These are phyloP conservation scores for rabbit (Oryctolagus cuniculus) DNA, from an alignment of 2,113 vertebrate genomes.

Conservation along the genomic window DNA sequence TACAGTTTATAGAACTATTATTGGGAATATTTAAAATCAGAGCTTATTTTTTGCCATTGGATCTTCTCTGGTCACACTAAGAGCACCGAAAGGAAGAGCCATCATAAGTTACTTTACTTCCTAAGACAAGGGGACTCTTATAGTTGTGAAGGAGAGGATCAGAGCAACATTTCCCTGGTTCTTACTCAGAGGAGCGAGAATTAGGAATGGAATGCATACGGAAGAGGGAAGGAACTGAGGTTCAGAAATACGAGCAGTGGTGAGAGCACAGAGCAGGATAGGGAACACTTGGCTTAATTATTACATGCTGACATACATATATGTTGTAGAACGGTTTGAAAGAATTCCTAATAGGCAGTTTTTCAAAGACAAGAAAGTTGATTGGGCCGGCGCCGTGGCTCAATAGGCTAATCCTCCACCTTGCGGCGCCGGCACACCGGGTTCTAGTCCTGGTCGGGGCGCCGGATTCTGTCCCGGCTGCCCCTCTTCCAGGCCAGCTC, in stretches of 20 bases:
- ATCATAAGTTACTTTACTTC: neutral
- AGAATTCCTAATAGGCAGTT: neutral
- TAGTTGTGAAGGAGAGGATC: neutral
- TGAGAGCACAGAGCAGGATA: neutral
- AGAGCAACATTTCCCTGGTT: neutral
- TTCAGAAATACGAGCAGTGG: neutral
- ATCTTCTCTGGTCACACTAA: neutral
- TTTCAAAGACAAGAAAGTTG: constrained; percentile 15
- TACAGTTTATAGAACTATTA: constrained; percentile 7
- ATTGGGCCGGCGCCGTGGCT: too few species aligned
- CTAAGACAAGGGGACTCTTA: neutral
- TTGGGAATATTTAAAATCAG: neutral
- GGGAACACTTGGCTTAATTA: neutral
- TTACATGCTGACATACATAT: accelerated
- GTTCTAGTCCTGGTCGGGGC: too few species aligned
- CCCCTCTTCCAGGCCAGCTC: too few species aligned
- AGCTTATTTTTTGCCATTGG: neutral
- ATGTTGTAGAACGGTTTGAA: neutral
- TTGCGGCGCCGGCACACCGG: too few species aligned
- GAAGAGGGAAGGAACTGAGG: neutral
- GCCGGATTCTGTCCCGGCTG: too few species aligned
- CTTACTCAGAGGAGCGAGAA: neutral
- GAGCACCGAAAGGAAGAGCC: neutral
- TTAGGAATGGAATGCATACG: neutral
- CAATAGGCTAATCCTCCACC: too few species aligned